These are phyloP conservation scores for Ptiloglossa arizonensis DNA, from an alignment of 1,140 invertebrate species.

Conservation along the genomic window DNA sequence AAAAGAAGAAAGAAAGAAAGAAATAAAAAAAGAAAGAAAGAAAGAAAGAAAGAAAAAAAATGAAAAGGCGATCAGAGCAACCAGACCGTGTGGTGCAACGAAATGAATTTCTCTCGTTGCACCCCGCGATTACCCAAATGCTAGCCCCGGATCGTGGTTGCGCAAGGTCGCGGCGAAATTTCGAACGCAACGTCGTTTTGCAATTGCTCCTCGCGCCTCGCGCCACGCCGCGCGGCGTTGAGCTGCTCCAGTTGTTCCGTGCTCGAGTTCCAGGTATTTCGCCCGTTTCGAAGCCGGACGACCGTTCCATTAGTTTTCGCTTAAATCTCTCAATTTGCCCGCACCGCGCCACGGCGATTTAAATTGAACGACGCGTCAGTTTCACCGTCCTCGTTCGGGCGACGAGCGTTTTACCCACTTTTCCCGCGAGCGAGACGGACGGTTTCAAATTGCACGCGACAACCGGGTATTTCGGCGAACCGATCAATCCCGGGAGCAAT, in stretches of 20 bases:
- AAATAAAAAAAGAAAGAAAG: no score
- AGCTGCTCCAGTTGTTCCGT: constrained; percentile 41
- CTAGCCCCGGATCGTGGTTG: constrained; percentile 44
- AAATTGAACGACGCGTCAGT: not conserved
- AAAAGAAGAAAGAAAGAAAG: no score
- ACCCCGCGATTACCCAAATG: constrained; percentile 59
- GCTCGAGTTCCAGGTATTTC: constrained; percentile 11
- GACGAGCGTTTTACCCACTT: not conserved
- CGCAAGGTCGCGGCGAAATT: constrained; percentile 62
- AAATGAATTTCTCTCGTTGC: constrained; percentile 61
- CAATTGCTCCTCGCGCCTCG: no score
- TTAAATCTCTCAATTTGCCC: not conserved
- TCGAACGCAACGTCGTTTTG: constrained; percentile 52
- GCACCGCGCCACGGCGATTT: not conserved
- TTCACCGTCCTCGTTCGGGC: no score
- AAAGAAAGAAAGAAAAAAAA: no score
- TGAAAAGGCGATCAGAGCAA: constrained; percentile 1
- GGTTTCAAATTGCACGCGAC: not conserved
- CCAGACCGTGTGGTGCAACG: constrained; percentile 22
- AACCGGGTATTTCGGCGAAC: no score
- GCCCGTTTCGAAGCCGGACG: constrained; percentile 1
- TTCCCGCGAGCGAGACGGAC: not conserved
- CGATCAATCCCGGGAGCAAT: no score
- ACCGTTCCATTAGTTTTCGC: constrained; percentile 25
- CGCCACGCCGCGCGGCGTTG: constrained; percentile 6